Evolutionary conservation across 2,797 vertebrate species (phyloP).

Genomic region (Tarsius wallacei): DNA sequence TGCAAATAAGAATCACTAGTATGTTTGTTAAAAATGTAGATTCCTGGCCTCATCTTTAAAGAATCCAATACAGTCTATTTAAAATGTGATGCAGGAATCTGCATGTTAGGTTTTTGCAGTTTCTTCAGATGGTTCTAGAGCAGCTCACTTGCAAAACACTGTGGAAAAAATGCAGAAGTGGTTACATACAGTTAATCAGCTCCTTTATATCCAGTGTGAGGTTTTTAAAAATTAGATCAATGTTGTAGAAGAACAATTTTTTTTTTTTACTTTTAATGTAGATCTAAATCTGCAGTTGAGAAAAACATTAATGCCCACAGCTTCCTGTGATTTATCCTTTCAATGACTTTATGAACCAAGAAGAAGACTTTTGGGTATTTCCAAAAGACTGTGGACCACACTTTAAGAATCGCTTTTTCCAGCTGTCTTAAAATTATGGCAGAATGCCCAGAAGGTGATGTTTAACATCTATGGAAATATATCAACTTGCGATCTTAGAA

Average conservation of each 20-base stretch:
- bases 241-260: not conserved
- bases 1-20: not conserved
- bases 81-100: not conserved
- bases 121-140: not conserved
- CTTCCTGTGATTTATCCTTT: conserved; percentile 58
- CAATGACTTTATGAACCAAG: conserved; percentile 16
- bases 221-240: not conserved
- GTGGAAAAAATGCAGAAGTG: conserved; percentile 12
- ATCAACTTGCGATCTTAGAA: conserved; percentile 76
- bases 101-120: not conserved
- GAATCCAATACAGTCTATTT: not conserved
- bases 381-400: not conserved
- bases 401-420: conserved; percentile 66
- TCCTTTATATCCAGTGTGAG: not conserved
- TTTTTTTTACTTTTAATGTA: conserved; percentile 15
- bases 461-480: conserved; percentile 73
- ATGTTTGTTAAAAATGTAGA: not conserved
- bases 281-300: conserved; percentile 10
- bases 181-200: conserved; percentile 19
- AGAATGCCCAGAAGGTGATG: conserved; percentile 74
- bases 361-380: conserved; percentile 37
- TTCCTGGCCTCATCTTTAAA: not conserved
- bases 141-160: conserved; percentile 1
- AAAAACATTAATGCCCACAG: not conserved
- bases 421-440: conserved; percentile 74